These are phyloP conservation scores for human (Homo sapiens) DNA, from an alignment of 2,113 vertebrate genomes.

Conservation along the genomic window GRCh38 chr1:73184501-73185000, in stretches of 20 bases:
- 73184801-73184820: not conserved
- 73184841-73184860: not conserved
- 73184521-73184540: constrained; percentile 4
- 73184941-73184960: not conserved
- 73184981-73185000: not conserved
- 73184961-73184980: not conserved
- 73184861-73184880: not conserved
- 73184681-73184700: not conserved
- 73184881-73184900: not conserved
- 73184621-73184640: not conserved
- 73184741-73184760: not conserved
- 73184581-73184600: not conserved
- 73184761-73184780: not conserved
- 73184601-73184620: not conserved
- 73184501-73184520: constrained; percentile 33
- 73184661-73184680: not conserved
- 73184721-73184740: constrained; percentile 9
- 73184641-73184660: not conserved
- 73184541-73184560: constrained; percentile 37
- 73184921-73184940: not conserved
- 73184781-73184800: not conserved
- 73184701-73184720: constrained; percentile 16
- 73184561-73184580: constrained; percentile 50
- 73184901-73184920: not conserved
- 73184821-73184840: not conserved